Conservation (phyloP, 2,797 vertebrate genomes). For the Danio tinwini region DNA sequence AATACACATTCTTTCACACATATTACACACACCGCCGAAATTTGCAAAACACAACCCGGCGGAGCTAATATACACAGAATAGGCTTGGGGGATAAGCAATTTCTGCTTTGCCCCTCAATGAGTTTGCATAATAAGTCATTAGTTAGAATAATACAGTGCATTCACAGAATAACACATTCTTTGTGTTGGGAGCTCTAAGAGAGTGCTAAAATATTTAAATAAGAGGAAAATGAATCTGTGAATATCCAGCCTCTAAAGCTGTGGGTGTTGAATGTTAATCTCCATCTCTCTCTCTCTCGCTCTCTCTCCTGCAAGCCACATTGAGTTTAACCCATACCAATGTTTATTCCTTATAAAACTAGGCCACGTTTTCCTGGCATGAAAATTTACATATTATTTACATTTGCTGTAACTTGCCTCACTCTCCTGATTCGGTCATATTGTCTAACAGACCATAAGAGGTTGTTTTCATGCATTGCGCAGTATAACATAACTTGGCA, state of each 20-base stretch:
- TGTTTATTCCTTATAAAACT: constrained; percentile 50
- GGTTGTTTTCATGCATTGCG: constrained; percentile 32
- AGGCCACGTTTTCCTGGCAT: constrained; percentile 45
- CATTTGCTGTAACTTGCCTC: constrained; percentile 51
- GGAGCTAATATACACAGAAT: constrained; percentile 40
- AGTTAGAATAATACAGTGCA: constrained; percentile 51
- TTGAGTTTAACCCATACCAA: constrained; percentile 35
- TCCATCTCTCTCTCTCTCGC: constrained; percentile 7
- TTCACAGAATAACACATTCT: constrained; percentile 51
- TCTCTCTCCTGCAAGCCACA: constrained; percentile 27
- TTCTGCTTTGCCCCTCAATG: constrained; percentile 49
- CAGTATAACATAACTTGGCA: constrained; percentile 28
- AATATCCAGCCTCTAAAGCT: constrained; percentile 53
- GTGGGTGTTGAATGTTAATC: constrained; percentile 58
- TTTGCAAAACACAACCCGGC: constrained; percentile 15
- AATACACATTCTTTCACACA: constrained; percentile 43
- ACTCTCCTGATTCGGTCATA: constrained; percentile 30
- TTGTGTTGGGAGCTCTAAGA: constrained; percentile 48
- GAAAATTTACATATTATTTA: constrained; percentile 49
- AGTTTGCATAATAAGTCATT: constrained; percentile 57
- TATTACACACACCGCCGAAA: constrained; percentile 13
- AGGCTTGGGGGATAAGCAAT: constrained; percentile 39
- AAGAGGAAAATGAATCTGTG: constrained; percentile 55
- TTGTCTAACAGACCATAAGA: constrained; percentile 37
- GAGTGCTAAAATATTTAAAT: constrained; percentile 58